Evolutionary conservation across 2,113 vertebrate genomes (phyloP).

Genomic region (Alectura lathami): DNA sequence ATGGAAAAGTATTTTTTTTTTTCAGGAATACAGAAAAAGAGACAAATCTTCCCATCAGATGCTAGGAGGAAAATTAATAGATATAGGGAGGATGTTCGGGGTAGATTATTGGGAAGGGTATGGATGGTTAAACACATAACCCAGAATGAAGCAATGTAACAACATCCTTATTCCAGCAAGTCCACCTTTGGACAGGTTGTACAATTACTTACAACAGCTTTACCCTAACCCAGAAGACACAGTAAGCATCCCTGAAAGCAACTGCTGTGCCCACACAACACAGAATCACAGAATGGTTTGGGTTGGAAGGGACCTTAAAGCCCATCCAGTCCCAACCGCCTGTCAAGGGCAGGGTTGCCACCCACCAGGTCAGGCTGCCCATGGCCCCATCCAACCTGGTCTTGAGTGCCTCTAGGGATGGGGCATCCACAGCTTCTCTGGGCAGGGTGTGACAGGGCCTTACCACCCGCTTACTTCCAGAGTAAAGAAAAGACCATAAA

Average conservation of each 20-base stretch:
- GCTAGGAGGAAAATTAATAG: background rate
- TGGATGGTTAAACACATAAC: background rate
- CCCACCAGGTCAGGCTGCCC: background rate
- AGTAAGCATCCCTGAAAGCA: background rate
- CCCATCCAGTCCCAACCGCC: background rate
- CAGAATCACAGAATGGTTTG: background rate
- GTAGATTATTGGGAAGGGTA: background rate
- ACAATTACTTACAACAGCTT: background rate
- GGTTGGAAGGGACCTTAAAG: background rate
- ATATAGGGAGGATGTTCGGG: fast-evolving
- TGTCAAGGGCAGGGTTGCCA: background rate
- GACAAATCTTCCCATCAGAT: background rate
- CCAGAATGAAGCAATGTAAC: background rate
- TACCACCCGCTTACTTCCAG: background rate
- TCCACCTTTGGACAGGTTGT: background rate
- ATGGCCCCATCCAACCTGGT: background rate
- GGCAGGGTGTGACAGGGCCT: background rate
- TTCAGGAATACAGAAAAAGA: background rate
- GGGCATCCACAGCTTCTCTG: background rate
- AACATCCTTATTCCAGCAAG: background rate
- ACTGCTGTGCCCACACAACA: fast-evolving
- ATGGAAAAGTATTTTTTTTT: background rate
- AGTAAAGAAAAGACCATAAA: too few relatives aligned
- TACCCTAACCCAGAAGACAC: background rate
- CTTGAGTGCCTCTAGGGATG: background rate